Conservation (phyloP, 2,888 invertebrate genomes). For the Oxycera nigricornis region DNA sequence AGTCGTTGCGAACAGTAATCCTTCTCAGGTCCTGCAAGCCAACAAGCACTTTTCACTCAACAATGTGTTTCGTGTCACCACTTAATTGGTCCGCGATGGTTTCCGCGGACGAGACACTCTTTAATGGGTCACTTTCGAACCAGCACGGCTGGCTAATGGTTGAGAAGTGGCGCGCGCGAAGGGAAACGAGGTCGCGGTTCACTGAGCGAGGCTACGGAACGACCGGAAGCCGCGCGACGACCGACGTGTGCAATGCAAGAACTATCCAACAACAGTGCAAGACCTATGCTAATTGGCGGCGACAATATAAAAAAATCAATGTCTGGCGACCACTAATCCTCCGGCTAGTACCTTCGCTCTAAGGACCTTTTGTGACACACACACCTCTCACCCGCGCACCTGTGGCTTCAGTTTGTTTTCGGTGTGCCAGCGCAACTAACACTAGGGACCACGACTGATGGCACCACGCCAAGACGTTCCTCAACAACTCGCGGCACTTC, state of each 20-base stretch:
- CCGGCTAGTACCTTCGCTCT: background rate
- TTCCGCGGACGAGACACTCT: background rate
- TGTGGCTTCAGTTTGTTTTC: conserved; percentile 18
- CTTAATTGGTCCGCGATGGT: background rate
- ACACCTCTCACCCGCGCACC: conserved; percentile 11
- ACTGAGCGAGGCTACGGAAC: conserved; percentile 14
- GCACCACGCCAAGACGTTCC: background rate
- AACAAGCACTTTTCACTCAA: background rate
- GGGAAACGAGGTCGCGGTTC: conserved; percentile 34
- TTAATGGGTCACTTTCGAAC: conserved; percentile 30
- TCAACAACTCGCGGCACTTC: conserved; percentile 8
- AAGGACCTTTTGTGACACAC: background rate
- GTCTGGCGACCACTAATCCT: background rate
- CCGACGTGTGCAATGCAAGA: conserved; percentile 20
- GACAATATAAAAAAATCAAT: background rate
- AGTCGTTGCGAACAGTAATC: background rate
- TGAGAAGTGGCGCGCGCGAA: conserved; percentile 9
- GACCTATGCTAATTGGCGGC: background rate
- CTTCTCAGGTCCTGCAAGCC: background rate
- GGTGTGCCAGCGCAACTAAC: too few relatives aligned
- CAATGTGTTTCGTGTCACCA: background rate
- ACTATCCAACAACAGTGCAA: conserved; percentile 4
- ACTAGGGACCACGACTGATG: background rate
- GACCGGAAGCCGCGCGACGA: conserved; percentile 26
- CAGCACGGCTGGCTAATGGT: background rate